phyloP scores from a whole-genome alignment of 92 coral and sea anemone genomes.

The Epizoanthus scotinus region DNA sequence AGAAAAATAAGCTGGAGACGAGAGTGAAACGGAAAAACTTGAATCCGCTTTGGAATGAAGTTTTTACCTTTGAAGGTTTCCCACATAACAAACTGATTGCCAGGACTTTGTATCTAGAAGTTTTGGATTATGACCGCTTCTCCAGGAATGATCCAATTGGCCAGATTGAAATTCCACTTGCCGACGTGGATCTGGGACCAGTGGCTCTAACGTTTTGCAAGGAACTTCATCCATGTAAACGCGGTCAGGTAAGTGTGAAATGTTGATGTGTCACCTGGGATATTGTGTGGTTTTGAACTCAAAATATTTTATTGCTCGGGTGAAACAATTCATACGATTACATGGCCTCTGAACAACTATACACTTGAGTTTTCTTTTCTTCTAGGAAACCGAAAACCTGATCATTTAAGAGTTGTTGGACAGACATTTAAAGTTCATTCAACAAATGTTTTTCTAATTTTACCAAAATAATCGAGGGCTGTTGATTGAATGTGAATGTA shows the following conservation, averaged over 20 bases:
- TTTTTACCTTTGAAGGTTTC: conserved; percentile 92
- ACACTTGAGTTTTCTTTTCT: too few relatives aligned
- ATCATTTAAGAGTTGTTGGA: too few relatives aligned
- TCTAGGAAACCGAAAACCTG: too few relatives aligned
- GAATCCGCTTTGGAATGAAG: conserved; percentile 97
- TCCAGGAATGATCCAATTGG: conserved; percentile 98
- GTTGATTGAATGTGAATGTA: too few relatives aligned
- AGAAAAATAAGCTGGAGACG: conserved; percentile 91
- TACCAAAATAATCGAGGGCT: too few relatives aligned
- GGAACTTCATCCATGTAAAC: conserved; percentile 86
- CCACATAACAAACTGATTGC: conserved; percentile 88
- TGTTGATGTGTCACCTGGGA: neutral
- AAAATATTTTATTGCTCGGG: neutral
- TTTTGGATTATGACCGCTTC: conserved; percentile 94
- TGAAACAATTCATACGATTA: neutral
- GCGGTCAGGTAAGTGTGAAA: conserved; percentile 59
- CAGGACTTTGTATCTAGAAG: conserved; percentile 87
- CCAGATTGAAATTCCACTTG: conserved; percentile 85
- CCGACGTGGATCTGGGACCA: conserved; percentile 90
- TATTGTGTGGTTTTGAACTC: neutral
- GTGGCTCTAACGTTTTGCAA: conserved; percentile 77
- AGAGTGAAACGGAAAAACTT: conserved; percentile 89
- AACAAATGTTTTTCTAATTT: too few relatives aligned
- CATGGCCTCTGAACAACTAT: neutral
- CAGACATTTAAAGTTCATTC: too few relatives aligned